phyloP scores from a whole-genome alignment of 2,797 vertebrate species.

The Enteromius radiatus region DNA sequence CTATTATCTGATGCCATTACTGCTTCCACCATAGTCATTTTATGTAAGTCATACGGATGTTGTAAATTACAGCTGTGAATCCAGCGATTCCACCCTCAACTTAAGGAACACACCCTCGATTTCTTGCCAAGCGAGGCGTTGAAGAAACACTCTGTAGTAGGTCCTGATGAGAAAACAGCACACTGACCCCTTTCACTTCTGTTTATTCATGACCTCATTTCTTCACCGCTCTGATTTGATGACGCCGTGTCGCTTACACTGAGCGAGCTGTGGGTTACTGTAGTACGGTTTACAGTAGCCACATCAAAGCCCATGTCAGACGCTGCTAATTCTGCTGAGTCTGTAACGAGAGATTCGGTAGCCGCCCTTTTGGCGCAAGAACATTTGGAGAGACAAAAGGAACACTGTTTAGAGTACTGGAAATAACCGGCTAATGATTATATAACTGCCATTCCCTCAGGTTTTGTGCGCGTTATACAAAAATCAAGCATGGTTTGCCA shows the following conservation, averaged over 20 bases:
- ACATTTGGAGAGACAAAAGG: constrained; percentile 17
- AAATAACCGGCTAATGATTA: background rate
- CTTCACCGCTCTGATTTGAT: constrained; percentile 8
- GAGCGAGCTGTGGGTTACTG: constrained; percentile 19
- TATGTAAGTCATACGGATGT: background rate
- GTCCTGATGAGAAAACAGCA: constrained; percentile 24
- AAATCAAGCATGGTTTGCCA: background rate
- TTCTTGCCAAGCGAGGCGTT: background rate
- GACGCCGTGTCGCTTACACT: background rate
- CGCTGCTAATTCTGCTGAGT: constrained; percentile 7
- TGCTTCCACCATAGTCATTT: background rate
- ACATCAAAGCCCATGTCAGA: constrained; percentile 17
- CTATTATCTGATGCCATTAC: background rate
- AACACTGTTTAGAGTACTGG: constrained; percentile 1
- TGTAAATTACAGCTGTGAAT: constrained; percentile 8
- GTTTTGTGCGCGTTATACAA: background rate
- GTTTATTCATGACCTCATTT: constrained; percentile 55
- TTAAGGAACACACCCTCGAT: background rate
- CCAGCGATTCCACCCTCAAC: background rate
- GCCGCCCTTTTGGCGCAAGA: background rate
- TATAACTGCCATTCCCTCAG: constrained; percentile 1
- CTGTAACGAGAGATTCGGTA: background rate
- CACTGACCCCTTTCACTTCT: constrained; percentile 40
- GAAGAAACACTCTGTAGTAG: background rate
- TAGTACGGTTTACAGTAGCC: constrained; percentile 12